Evolutionary conservation across 35 echinoderm and acorn worm species (phyloP).

Genomic region (Apostichopus californicus): DNA sequence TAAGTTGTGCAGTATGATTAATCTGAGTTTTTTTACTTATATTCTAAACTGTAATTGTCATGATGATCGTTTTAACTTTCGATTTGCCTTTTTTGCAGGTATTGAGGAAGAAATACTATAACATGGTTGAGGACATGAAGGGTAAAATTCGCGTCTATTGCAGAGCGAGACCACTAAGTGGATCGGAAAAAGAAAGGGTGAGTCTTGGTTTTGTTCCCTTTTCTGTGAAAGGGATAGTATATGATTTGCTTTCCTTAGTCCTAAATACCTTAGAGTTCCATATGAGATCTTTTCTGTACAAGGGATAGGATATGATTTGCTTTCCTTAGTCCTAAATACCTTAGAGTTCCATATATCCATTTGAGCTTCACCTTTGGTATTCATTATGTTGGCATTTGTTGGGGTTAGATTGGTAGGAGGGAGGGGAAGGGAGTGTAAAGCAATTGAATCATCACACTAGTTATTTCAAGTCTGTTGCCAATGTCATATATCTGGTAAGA

Average conservation of each 20-base stretch:
- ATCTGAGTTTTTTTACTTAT: no score
- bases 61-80: no score
- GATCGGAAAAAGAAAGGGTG: constrained; percentile 85
- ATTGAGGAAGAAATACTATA: constrained; percentile 98
- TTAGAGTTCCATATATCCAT: no score
- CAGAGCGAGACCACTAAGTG: constrained; percentile 83
- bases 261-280: no score
- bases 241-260: neutral
- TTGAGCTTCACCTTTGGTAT: no score
- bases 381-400: no score
- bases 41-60: no score
- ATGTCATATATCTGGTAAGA: neutral
- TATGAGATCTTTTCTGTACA: no score
- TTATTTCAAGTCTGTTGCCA: neutral
- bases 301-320: no score
- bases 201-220: neutral
- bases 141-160: constrained; percentile 99
- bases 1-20: no score
- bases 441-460: neutral
- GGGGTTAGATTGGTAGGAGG: no score
- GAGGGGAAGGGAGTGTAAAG: neutral
- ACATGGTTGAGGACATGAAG: constrained; percentile 99
- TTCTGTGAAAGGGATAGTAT: neutral
- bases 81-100: constrained; percentile 43
- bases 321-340: no score